A percentile compares a stretch with the other conserved stretches of the same genome.
phyloP scores from a whole-genome alignment of 2,888 invertebrate species.

The Oxytorus armatus region DNA sequence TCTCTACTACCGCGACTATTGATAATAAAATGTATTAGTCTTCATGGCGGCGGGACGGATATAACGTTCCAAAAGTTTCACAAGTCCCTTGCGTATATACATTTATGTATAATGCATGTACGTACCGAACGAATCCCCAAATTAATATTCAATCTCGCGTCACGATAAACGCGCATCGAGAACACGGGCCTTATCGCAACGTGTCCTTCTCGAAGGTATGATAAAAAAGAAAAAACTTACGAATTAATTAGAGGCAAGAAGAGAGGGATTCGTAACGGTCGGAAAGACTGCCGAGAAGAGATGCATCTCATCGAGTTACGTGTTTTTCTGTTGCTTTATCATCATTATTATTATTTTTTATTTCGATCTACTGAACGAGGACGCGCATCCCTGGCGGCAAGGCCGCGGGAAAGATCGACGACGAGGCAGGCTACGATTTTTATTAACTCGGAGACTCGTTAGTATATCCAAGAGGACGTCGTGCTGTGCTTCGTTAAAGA shows the following conservation, averaged over 20 bases:
- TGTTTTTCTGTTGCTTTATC: conserved; percentile 24
- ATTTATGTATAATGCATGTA: background rate
- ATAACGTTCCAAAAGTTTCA: conserved; percentile 26
- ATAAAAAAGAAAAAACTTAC: conserved; percentile 79
- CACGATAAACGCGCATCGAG: conserved; percentile 75
- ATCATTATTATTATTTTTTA: conserved; percentile 35
- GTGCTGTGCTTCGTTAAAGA: conserved; percentile 65
- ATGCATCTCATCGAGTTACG: conserved; percentile 39
- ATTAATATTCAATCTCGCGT: conserved; percentile 76
- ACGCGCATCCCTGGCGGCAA: conserved; percentile 59
- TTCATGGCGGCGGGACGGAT: conserved; percentile 15
- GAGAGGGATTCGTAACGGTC: conserved; percentile 13
- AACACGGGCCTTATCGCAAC: conserved; percentile 76
- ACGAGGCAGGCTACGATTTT: conserved; percentile 62
- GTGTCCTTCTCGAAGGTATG: conserved; percentile 65
- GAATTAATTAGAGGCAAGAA: conserved; percentile 78
- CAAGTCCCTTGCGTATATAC: background rate
- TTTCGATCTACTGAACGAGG: conserved; percentile 50
- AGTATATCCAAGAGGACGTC: conserved; percentile 63
- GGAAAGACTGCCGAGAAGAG: conserved; percentile 38
- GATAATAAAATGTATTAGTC: conserved; percentile 30
- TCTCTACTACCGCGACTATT: background rate
- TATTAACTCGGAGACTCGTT: conserved; percentile 68
- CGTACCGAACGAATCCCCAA: conserved; percentile 37
- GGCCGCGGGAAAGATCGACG: conserved; percentile 63